Percentiles rank a stretch among this genome's conserved stretches.
Conservation (phyloP, 2,113 vertebrate species). For the Ptilorrhoa leucosticta region DNA sequence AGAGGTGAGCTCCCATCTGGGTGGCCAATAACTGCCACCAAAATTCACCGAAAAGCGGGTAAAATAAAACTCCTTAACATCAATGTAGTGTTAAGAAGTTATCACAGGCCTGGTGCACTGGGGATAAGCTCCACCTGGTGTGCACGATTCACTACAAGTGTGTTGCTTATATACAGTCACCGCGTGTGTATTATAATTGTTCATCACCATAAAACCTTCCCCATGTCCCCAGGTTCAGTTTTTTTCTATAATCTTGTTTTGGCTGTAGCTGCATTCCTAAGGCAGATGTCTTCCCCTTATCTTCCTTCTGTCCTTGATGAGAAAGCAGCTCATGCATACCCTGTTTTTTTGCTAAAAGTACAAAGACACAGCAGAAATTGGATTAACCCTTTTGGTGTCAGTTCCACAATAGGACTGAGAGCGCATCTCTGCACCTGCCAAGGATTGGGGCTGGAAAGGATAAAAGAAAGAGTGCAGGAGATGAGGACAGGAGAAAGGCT, state of each 20-base stretch:
- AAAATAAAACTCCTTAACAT: not conserved
- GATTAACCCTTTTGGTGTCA: not conserved
- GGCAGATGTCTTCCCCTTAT: not conserved
- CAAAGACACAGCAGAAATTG: not conserved
- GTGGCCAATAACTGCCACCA: not conserved
- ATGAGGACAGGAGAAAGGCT: not conserved
- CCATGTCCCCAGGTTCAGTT: not conserved
- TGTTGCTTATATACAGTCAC: not conserved
- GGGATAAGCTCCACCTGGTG: not conserved
- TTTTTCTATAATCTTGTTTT: not conserved
- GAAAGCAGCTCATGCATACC: not conserved
- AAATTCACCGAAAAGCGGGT: not conserved
- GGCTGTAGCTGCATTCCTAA: not conserved
- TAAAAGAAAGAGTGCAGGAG: not conserved
- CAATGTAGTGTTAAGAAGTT: not conserved
- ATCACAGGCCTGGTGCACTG: not conserved
- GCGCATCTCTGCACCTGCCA: not conserved
- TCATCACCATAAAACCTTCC: not conserved
- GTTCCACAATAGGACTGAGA: not conserved
- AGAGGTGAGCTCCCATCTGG: not conserved
- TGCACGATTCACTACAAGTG: not conserved
- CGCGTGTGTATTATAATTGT: rapidly evolving
- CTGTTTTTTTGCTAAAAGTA: not conserved
- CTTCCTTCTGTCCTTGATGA: not conserved
- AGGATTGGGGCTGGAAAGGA: not conserved